These are phyloP conservation scores for Meandrina meandrites DNA, from an alignment of 92 coral and sea anemone species.

Conservation along the genomic window DNA sequence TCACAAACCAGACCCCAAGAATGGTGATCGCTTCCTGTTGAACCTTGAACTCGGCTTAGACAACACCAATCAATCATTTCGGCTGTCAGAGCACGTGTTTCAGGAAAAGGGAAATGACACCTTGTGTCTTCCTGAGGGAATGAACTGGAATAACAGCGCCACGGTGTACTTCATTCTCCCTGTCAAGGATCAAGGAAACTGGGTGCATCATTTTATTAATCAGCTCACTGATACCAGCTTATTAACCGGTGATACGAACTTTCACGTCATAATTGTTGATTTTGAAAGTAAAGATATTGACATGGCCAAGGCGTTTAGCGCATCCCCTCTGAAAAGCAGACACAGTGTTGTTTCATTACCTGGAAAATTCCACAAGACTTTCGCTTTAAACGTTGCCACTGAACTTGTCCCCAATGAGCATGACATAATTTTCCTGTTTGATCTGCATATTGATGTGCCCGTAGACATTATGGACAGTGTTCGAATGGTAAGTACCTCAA, in stretches of 20 bases:
- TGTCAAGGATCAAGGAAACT: conserved; percentile 41
- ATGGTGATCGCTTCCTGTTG: conserved; percentile 50
- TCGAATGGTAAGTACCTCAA: conserved; percentile 26
- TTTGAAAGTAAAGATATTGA: conserved; percentile 43
- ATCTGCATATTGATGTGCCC: conserved; percentile 46
- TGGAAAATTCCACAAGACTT: conserved; percentile 39
- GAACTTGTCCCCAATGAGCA: conserved; percentile 27
- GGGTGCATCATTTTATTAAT: conserved; percentile 39
- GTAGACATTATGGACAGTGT: conserved; percentile 40
- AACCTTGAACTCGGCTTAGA: conserved; percentile 19
- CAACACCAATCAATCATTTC: conserved; percentile 14
- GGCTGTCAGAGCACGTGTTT: conserved; percentile 43
- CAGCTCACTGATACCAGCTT: conserved; percentile 20
- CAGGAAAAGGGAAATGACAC: conserved; percentile 20
- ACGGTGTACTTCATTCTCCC: conserved; percentile 33
- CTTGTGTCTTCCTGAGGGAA: conserved; percentile 44
- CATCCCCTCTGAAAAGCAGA: conserved; percentile 20
- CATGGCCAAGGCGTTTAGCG: conserved; percentile 24
- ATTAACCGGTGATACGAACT: too few relatives aligned
- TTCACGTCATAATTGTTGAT: too few relatives aligned
- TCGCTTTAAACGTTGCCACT: conserved; percentile 42
- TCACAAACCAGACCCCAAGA: conserved; percentile 35
- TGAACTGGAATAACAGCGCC: conserved; percentile 11
- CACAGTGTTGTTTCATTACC: conserved; percentile 17
- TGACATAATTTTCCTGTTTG: conserved; percentile 43